Percentiles rank a stretch among this genome's conserved stretches.
Conservation (phyloP, 2,888 invertebrate genomes). For the Cetonia aurata region DNA sequence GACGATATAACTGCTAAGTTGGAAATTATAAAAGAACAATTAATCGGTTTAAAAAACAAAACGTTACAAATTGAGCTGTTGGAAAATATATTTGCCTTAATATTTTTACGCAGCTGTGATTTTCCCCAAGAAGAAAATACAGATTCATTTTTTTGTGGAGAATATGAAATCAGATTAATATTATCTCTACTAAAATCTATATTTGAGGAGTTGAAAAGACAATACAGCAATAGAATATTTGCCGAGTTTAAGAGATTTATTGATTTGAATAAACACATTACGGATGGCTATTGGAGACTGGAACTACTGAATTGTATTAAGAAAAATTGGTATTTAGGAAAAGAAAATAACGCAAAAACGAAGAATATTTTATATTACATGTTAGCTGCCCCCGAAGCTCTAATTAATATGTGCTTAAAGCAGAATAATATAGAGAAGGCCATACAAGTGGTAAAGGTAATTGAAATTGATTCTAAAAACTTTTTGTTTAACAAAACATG, state of each 20-base stretch:
- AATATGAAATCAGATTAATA: conserved; percentile 72
- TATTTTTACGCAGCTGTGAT: conserved; percentile 67
- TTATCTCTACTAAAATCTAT: conserved; percentile 71
- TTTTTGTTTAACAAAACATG: no score
- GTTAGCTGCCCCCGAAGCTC: conserved; percentile 80
- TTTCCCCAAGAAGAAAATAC: conserved; percentile 58
- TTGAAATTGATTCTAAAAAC: conserved; percentile 47
- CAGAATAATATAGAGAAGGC: conserved; percentile 81
- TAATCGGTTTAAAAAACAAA: conserved; percentile 68
- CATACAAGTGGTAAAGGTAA: conserved; percentile 84
- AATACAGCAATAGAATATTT: conserved; percentile 61
- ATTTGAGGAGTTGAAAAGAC: conserved; percentile 67
- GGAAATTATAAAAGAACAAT: conserved; percentile 68
- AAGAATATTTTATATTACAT: conserved; percentile 72
- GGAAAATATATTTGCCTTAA: conserved; percentile 79
- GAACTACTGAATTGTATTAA: conserved; percentile 71
- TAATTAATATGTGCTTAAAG: conserved; percentile 82
- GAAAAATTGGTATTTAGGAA: conserved; percentile 11
- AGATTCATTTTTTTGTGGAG: conserved; percentile 72
- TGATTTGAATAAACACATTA: conserved; percentile 69
- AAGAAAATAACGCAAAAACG: not conserved
- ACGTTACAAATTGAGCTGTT: conserved; percentile 73
- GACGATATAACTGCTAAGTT: conserved; percentile 66
- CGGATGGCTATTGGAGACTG: conserved; percentile 80
- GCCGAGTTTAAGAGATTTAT: conserved; percentile 56